Percentiles rank a stretch among this genome's conserved stretches.
These are phyloP conservation scores for Drosophila kohkoa DNA, from an alignment of 1,140 invertebrate species.

Conservation along the genomic window DNA sequence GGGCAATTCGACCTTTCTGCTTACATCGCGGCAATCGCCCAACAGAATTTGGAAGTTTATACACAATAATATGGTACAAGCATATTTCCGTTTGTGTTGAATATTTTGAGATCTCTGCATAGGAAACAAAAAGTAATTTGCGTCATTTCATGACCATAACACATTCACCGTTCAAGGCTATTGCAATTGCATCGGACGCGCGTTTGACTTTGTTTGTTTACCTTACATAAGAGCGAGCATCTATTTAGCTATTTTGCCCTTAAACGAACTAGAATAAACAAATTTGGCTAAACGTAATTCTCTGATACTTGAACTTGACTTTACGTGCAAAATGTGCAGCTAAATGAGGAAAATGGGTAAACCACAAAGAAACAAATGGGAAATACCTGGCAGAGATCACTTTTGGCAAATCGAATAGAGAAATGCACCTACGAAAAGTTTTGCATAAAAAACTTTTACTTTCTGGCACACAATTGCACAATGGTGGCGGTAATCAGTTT, in stretches of 20 bases:
- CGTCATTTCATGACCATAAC: conserved; percentile 8
- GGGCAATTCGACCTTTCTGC: conserved; percentile 12
- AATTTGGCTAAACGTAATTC: conserved; percentile 26
- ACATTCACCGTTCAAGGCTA: conserved; percentile 35
- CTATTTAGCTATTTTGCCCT: conserved; percentile 39
- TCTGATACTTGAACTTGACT: conserved; percentile 74
- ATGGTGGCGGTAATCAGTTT: conserved; percentile 29
- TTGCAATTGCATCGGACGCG: conserved; percentile 50
- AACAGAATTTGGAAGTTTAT: conserved; percentile 1
- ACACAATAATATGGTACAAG: not conserved
- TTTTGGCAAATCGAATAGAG: conserved; percentile 56
- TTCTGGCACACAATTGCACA: conserved; percentile 64
- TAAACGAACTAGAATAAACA: conserved; percentile 48
- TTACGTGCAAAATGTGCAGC: conserved; percentile 36
- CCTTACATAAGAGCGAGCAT: conserved; percentile 48
- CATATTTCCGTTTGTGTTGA: conserved; percentile 4
- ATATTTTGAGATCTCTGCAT: not conserved
- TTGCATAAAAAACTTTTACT: conserved; percentile 70
- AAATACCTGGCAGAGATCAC: conserved; percentile 76
- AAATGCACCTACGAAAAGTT: conserved; percentile 38
- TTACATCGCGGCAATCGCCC: not conserved
- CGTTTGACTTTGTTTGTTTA: conserved; percentile 72
- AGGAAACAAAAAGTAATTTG: conserved; percentile 12
- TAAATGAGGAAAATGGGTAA: conserved; percentile 26
- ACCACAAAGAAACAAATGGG: conserved; percentile 47